Evolutionary conservation across 2,797 vertebrate genomes (phyloP).

Genomic region (Poeciliopsis turneri): DNA sequence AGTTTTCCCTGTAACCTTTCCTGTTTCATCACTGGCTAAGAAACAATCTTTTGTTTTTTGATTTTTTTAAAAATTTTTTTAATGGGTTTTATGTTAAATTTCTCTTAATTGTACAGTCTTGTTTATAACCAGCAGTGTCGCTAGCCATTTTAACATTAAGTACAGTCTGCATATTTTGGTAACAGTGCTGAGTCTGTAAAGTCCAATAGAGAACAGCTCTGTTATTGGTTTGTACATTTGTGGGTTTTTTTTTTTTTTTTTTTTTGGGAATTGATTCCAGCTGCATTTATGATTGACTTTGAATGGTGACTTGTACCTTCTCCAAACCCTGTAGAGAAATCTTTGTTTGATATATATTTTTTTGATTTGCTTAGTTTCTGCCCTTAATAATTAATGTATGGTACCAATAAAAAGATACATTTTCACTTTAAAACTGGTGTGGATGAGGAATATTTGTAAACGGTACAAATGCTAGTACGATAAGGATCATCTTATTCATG

Average conservation of each 20-base stretch:
- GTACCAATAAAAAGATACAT: conserved; percentile 93
- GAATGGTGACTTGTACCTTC: conserved; percentile 82
- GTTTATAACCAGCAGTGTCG: conserved; percentile 41
- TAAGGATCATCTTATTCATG: background rate
- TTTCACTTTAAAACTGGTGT: conserved; percentile 82
- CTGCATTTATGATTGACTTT: conserved; percentile 62
- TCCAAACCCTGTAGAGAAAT: conserved; percentile 79
- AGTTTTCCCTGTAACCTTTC: conserved; percentile 48
- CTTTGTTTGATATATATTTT: conserved; percentile 82
- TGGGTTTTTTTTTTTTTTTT: background rate
- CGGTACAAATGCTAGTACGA: background rate
- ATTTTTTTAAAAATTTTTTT: conserved; percentile 5
- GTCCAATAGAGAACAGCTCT: conserved; percentile 49
- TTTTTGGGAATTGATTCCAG: conserved; percentile 46
- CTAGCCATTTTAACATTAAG: conserved; percentile 61
- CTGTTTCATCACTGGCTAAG: conserved; percentile 45
- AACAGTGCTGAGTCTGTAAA: conserved; percentile 64
- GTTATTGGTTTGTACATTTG: conserved; percentile 68
- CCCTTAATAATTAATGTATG: conserved; percentile 97
- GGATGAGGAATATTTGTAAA: conserved; percentile 20
- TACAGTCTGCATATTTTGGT: conserved; percentile 60
- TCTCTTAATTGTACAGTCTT: conserved; percentile 44
- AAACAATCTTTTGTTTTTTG: conserved; percentile 2
- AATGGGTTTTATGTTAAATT: conserved; percentile 36
- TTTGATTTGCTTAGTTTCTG: conserved; percentile 88